phyloP scores from a whole-genome alignment of 2,797 vertebrate genomes.

The Poecilia picta region DNA sequence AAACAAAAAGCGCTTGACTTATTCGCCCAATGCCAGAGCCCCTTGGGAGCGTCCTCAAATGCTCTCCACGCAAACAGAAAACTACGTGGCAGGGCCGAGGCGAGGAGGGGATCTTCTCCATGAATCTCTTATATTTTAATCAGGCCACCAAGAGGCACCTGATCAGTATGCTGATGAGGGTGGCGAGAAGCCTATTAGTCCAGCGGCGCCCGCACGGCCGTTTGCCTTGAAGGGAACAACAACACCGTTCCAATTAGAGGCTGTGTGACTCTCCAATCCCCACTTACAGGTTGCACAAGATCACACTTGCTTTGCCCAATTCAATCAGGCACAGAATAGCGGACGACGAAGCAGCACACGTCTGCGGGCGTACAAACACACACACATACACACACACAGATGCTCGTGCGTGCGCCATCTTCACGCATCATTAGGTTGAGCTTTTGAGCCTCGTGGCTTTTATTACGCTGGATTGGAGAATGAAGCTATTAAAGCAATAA shows the following conservation, averaged over 20 bases:
- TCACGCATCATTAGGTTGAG: constrained; percentile 65
- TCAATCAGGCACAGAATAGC: constrained; percentile 68
- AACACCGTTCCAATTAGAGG: constrained; percentile 70
- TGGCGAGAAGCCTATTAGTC: constrained; percentile 61
- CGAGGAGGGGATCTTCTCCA: constrained; percentile 37
- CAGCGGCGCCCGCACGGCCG: constrained; percentile 49
- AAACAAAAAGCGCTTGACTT: constrained; percentile 44
- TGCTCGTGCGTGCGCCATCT: neutral
- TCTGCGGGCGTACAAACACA: constrained; percentile 14
- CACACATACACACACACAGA: neutral
- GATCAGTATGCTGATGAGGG: constrained; percentile 73
- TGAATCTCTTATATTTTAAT: constrained; percentile 64
- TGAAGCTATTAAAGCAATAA: constrained; percentile 61
- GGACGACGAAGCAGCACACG: constrained; percentile 21
- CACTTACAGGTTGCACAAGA: constrained; percentile 54
- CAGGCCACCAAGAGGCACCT: constrained; percentile 56
- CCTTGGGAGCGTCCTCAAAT: constrained; percentile 11
- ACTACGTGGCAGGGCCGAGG: constrained; percentile 27
- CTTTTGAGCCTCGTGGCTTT: constrained; percentile 64
- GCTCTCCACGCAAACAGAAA: constrained; percentile 35
- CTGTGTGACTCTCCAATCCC: constrained; percentile 53
- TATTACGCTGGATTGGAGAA: constrained; percentile 51
- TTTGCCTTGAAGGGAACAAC: constrained; percentile 73
- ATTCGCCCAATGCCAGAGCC: constrained; percentile 60
- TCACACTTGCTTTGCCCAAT: constrained; percentile 58